Conservation (phyloP, 2,797 vertebrate species). For the Mallotus villosus region DNA sequence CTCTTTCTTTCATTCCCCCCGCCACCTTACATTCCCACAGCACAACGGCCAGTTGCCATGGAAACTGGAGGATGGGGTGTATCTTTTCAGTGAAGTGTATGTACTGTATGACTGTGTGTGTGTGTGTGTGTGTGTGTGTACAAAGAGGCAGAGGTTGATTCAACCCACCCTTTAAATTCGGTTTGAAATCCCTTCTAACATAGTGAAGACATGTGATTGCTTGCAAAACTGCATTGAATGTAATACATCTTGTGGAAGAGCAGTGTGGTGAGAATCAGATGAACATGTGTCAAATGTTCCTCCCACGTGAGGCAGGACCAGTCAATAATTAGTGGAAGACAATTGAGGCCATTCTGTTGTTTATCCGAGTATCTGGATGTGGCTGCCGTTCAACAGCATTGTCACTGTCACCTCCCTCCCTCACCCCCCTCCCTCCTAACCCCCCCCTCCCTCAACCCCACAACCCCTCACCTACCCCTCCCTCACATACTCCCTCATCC, state of each 20-base stretch:
- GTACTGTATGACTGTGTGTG: slow-evolving; percentile 27
- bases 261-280: not conserved
- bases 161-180: not conserved
- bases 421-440: not conserved
- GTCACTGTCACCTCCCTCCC: slow-evolving; percentile 17
- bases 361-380: slow-evolving; percentile 55
- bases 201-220: not conserved
- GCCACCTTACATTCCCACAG: slow-evolving; percentile 51
- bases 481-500: slow-evolving; percentile 39
- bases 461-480: slow-evolving; percentile 26
- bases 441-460: slow-evolving; percentile 33
- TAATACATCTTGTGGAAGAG: too few species aligned
- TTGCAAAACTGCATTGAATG: not conserved
- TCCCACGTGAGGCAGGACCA: slow-evolving; percentile 61
- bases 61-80: slow-evolving; percentile 75
- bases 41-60: slow-evolving; percentile 76
- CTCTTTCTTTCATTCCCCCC: slow-evolving; percentile 40
- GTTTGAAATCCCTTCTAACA: slow-evolving; percentile 3
- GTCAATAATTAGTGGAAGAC: slow-evolving; percentile 66
- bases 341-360: slow-evolving; percentile 59
- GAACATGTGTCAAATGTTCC: slow-evolving; percentile 51
- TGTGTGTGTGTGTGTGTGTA: slow-evolving; percentile 16
- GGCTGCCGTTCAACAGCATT: slow-evolving; percentile 7
- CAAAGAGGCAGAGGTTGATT: not conserved
- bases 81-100: slow-evolving; percentile 48